Evolutionary conservation across 2,113 vertebrate species (phyloP), one percentile per base, ranked within the genome.

Genomic region (Ptychochromis oligacanthus): DNA sequence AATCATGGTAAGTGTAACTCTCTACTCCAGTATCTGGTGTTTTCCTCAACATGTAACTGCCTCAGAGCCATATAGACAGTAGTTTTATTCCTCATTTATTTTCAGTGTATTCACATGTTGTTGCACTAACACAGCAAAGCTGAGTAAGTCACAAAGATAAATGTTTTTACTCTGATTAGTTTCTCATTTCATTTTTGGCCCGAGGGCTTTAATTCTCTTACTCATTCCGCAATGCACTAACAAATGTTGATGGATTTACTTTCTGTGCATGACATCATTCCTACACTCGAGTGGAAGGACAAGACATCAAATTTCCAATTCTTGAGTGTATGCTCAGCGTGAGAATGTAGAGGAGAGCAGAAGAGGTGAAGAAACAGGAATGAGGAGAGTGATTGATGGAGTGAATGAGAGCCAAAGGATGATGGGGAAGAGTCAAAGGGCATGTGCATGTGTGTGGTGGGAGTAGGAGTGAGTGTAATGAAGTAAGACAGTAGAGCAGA

Each of bases 241-340:
- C 90, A 91, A 83, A 87, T 52, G 61, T 75, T 88, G 92, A 92
- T 86, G 58, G 88, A 93, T 91, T 86, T 77, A 79, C 79, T 87
- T 88, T 86, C 88, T 88, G 86, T 88, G 83, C 77, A 79, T 93
- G 87, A 90, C 88, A 90, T 93, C 86, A 89, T 83, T 87, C 86
- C 84, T 81, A 57, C 76, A 65, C 81, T 11, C 8, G 20, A 81
- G 88, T 75, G 83, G 77, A 82, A 85, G 88, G 84, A 86, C 82
- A 65, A 87, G 77, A 89, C 89, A 84, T 89, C 49, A 79, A 36
- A 88, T 90, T 83, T 93, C 70, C 87, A 89, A 64, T 75, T 82
- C 55, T 57, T 43, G 54, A 79, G 78, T 78, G 58, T 57, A 43
- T 61, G 81, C 77, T 90, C 62, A 80, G 81, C 56, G 70, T 67